Evolutionary conservation across 2,113 vertebrate species (phyloP).

Genomic region (Rhynchopsitta pachyrhyncha): DNA sequence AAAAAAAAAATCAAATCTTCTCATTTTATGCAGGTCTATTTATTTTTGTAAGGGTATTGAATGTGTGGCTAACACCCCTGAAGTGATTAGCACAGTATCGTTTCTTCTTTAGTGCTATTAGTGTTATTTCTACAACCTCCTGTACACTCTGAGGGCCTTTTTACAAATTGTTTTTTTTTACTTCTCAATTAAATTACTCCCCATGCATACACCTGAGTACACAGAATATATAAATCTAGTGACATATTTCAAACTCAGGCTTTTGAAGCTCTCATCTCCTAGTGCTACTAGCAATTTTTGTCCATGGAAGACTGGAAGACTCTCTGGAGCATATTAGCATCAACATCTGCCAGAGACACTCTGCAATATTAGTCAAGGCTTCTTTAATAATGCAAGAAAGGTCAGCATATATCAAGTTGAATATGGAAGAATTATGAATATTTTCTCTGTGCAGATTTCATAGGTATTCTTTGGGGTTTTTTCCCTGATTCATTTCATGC

Average conservation of each 20-base stretch:
- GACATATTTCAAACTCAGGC: slow-evolving; percentile 10
- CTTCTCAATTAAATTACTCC: background rate
- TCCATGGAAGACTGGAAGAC: background rate
- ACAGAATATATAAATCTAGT: background rate
- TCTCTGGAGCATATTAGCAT: slow-evolving; percentile 36
- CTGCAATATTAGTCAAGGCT: slow-evolving; percentile 31
- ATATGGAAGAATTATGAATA: background rate
- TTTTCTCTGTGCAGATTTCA: background rate
- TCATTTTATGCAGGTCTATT: background rate
- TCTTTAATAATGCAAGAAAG: slow-evolving; percentile 67
- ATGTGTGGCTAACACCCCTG: background rate
- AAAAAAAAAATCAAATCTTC: background rate
- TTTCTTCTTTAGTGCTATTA: background rate
- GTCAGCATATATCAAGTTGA: slow-evolving; percentile 40
- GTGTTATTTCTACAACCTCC: background rate
- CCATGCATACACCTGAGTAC: background rate
- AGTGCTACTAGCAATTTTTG: background rate
- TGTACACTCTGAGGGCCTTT: background rate
- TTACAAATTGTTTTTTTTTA: background rate
- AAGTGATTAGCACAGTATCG: background rate
- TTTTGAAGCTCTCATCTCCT: background rate
- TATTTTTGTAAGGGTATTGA: background rate
- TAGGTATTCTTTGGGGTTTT: background rate
- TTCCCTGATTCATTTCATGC: background rate
- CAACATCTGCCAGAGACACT: slow-evolving; percentile 23